These are phyloP conservation scores for Xenops minutus DNA, from an alignment of 2,797 vertebrate species.

Conservation along the genomic window DNA sequence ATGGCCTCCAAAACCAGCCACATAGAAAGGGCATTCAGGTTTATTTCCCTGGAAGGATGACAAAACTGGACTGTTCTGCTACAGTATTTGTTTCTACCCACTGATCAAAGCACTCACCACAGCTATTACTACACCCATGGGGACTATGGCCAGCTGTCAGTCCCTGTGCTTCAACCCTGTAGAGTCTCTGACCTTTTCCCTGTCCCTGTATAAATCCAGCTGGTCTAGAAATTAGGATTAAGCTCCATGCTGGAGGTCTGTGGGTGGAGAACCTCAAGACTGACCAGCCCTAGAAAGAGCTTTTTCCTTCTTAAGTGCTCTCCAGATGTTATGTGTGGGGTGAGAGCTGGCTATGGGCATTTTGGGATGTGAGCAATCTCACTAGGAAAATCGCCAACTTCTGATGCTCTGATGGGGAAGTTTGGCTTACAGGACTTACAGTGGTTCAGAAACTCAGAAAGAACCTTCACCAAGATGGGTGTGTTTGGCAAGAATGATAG, in stretches of 20 bases:
- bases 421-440: background rate
- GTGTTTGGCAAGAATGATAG: background rate
- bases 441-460: background rate
- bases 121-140: background rate
- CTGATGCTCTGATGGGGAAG: background rate
- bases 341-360: background rate
- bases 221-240: background rate
- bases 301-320: background rate
- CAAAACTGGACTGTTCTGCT: background rate
- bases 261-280: background rate
- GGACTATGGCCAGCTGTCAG: fast-evolving
- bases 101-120: background rate
- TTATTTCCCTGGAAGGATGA: background rate
- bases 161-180: background rate
- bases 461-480: background rate
- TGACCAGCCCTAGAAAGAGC: background rate
- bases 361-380: background rate
- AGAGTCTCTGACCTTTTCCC: background rate
- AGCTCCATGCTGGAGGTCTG: background rate
- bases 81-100: background rate
- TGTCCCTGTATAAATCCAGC: background rate
- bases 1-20: background rate
- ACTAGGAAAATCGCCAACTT: background rate
- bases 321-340: background rate
- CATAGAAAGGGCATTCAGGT: background rate